Evolutionary conservation across 2,113 vertebrate genomes (phyloP).

Genomic region (Engraulis encrasicolus): DNA sequence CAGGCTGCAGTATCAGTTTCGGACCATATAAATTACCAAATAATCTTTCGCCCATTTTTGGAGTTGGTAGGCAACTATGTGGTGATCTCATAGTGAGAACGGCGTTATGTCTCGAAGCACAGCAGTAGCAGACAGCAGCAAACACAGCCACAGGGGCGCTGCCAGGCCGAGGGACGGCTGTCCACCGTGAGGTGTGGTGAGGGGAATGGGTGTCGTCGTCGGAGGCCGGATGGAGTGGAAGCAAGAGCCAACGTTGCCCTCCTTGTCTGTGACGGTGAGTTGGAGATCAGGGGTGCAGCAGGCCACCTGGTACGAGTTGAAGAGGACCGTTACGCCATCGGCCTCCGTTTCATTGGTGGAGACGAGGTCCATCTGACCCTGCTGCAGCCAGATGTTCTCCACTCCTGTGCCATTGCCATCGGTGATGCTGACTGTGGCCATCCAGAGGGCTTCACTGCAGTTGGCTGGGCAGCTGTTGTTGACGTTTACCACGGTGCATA

Average conservation of each 20-base stretch:
- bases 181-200: constrained; percentile 31
- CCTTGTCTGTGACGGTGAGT: constrained; percentile 64
- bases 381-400: constrained; percentile 43
- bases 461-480: constrained; percentile 54
- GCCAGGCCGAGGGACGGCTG: constrained; percentile 46
- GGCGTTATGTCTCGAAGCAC: not conserved
- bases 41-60: not conserved
- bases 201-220: not conserved
- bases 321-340: not conserved
- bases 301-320: constrained; percentile 61
- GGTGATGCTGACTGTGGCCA: constrained; percentile 62
- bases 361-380: constrained; percentile 59
- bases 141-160: constrained; percentile 56
- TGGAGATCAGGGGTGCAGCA: constrained; percentile 71
- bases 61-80: not conserved
- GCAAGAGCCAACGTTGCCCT: constrained; percentile 73
- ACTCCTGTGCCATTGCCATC: constrained; percentile 68
- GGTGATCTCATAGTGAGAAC: not conserved
- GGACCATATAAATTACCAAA: not conserved
- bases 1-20: not conserved
- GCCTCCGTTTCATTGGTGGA: constrained; percentile 19
- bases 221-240: constrained; percentile 56
- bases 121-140: constrained; percentile 50
- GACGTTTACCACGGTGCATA: constrained; percentile 54
- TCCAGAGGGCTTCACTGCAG: constrained; percentile 60